Conservation (phyloP, 2,888 invertebrate species). For the Elmis aenea region DNA sequence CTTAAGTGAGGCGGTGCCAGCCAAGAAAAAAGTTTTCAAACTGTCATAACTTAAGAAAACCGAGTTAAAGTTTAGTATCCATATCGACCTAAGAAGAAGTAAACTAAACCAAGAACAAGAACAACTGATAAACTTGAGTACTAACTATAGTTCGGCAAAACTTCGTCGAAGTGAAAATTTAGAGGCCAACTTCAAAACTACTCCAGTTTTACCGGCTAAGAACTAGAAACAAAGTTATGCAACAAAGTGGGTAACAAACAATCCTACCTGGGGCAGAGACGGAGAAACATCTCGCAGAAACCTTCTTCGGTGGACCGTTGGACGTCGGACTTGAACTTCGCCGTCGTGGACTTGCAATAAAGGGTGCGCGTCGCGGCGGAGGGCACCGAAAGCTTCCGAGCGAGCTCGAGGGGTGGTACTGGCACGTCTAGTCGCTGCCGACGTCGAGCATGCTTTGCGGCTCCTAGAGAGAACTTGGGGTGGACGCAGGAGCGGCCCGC, state of each 20-base stretch:
- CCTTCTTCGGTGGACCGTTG: conserved; percentile 29
- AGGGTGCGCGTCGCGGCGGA: conserved; percentile 27
- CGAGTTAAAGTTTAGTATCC: conserved; percentile 26
- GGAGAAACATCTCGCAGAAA: conserved; percentile 25
- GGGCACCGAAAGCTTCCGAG: conserved; percentile 34
- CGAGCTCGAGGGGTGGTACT: conserved; percentile 38
- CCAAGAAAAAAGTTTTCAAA: conserved; percentile 41
- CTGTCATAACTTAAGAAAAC: conserved; percentile 43
- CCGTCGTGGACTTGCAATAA: conserved; percentile 30
- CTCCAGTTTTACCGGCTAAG: conserved; percentile 22
- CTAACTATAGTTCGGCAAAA: conserved; percentile 18
- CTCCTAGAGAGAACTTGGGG: conserved; percentile 42
- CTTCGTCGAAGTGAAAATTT: conserved; percentile 23
- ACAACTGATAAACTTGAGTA: conserved; percentile 24
- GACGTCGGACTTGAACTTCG: conserved; percentile 31
- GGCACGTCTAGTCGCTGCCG: conserved; percentile 48
- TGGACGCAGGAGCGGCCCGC: conserved; percentile 43
- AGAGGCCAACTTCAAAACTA: conserved; percentile 24
- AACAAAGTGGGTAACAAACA: conserved; percentile 25
- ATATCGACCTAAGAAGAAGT: conserved; percentile 25
- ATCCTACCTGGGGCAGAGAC: conserved; percentile 35
- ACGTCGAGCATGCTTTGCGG: conserved; percentile 53
- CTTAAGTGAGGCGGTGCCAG: conserved; percentile 38
- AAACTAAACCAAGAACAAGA: conserved; percentile 25
- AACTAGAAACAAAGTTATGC: conserved; percentile 24